Percentiles rank a stretch among this genome's conserved stretches.
Conservation (phyloP, 2,797 vertebrate genomes). For the Pseudomugil tenellus region DNA sequence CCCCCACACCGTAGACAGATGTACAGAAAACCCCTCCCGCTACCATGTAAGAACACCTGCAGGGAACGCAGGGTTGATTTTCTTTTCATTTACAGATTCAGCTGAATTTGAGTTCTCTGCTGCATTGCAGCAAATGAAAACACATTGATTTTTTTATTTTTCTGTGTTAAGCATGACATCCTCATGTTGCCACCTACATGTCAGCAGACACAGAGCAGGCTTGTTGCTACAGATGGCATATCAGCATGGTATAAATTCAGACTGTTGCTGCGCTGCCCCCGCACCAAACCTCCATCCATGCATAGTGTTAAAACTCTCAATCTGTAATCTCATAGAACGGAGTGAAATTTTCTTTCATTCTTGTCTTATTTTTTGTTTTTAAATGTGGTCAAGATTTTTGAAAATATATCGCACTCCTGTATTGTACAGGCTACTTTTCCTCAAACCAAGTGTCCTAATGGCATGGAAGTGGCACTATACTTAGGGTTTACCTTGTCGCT, state of each 20-base stretch:
- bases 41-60: slow-evolving; percentile 6
- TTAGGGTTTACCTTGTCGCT: too few species aligned
- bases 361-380: background rate
- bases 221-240: slow-evolving; percentile 71
- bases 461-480: too few species aligned
- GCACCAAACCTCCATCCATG: slow-evolving; percentile 53
- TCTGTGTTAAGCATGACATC: slow-evolving; percentile 29
- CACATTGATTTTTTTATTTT: slow-evolving; percentile 17
- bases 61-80: background rate
- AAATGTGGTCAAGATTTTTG: background rate
- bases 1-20: slow-evolving; percentile 39
- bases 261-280: slow-evolving; percentile 56
- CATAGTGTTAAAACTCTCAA: slow-evolving; percentile 27
- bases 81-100: background rate
- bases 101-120: background rate
- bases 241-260: slow-evolving; percentile 66
- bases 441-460: too few species aligned
- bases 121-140: background rate
- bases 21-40: slow-evolving; percentile 26
- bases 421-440: too few species aligned
- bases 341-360: slow-evolving; percentile 12
- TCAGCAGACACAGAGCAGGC: slow-evolving; percentile 46
- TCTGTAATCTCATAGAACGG: slow-evolving; percentile 12
- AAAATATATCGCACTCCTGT: too few species aligned
- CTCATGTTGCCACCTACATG: slow-evolving; percentile 51